Percentiles rank a stretch among this genome's conserved stretches.
Evolutionary conservation across 2,888 invertebrate genomes (phyloP).

Genomic region (Dryococelus australis): DNA sequence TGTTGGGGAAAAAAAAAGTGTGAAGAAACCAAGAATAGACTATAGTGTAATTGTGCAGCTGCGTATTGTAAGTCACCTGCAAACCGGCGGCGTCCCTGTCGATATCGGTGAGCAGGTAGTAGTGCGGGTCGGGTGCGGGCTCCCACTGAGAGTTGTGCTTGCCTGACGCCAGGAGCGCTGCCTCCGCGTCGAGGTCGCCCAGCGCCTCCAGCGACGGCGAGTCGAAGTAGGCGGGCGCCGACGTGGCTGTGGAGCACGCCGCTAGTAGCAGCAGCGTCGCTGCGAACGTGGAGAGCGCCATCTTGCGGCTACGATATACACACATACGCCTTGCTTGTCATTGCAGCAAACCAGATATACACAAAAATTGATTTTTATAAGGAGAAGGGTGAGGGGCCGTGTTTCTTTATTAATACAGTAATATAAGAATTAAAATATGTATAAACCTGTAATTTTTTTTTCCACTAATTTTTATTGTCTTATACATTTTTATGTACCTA

Average conservation of each 20-base stretch:
- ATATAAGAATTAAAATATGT: no score
- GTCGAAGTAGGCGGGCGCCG: slow-evolving; percentile 31
- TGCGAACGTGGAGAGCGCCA: slow-evolving; percentile 18
- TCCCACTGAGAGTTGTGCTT: slow-evolving; percentile 59
- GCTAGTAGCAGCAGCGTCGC: slow-evolving; percentile 33
- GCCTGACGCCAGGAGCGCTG: slow-evolving; percentile 59
- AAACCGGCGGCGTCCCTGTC: neutral
- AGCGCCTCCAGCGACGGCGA: slow-evolving; percentile 35
- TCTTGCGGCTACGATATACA: neutral
- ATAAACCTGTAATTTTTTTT: no score
- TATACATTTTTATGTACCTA: no score
- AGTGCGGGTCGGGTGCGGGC: slow-evolving; percentile 55
- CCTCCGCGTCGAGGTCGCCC: slow-evolving; percentile 54
- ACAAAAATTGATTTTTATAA: no score
- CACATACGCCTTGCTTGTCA: no score
- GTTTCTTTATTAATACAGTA: no score
- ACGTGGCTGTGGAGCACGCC: slow-evolving; percentile 18
- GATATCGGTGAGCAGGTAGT: slow-evolving; percentile 58
- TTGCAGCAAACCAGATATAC: neutral
- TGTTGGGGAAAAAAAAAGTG: no score
- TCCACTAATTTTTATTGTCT: no score
- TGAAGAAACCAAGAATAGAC: no score
- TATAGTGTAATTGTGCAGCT: no score
- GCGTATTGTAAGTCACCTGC: neutral
- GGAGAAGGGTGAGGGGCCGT: no score